These are phyloP conservation scores for Chromobotia macracanthus DNA, from an alignment of 2,797 vertebrate species.

Conservation along the genomic window DNA sequence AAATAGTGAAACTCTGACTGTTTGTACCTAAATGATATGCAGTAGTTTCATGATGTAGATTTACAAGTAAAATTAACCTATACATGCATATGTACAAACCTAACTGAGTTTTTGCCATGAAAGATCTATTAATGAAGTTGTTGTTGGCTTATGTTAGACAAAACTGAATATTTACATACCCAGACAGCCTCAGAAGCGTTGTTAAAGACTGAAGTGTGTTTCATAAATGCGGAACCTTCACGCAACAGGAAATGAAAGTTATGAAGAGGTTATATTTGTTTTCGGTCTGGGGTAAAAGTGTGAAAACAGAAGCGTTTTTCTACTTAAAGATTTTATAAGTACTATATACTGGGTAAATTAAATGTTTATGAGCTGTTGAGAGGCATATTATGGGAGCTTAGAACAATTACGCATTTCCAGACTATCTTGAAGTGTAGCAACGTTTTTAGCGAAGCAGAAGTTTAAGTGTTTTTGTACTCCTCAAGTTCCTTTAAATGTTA, in stretches of 20 bases:
- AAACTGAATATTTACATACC: not conserved
- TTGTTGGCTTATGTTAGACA: not conserved
- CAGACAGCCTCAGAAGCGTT: slow-evolving; percentile 48
- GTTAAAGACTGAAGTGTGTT: slow-evolving; percentile 25
- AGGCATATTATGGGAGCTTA: not conserved
- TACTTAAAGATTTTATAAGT: not conserved
- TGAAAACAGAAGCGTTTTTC: not conserved
- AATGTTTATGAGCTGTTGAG: not conserved
- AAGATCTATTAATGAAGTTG: not conserved
- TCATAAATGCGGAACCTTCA: slow-evolving; percentile 57
- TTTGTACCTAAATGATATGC: not conserved
- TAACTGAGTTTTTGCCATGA: not conserved
- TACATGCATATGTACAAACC: too few relatives aligned
- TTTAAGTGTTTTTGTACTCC: not conserved
- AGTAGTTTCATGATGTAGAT: not conserved
- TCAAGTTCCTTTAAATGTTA: not conserved
- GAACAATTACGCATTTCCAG: not conserved
- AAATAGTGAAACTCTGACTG: too few relatives aligned
- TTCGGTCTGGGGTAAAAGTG: not conserved
- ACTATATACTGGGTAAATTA: not conserved
- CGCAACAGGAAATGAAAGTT: slow-evolving; percentile 68
- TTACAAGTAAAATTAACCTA: too few relatives aligned
- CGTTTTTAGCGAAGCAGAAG: not conserved
- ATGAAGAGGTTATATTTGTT: slow-evolving; percentile 49
- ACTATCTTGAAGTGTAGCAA: not conserved